These are phyloP conservation scores for Microctonus brassicae DNA, from an alignment of 2,888 invertebrate genomes.

Conservation along the genomic window DNA sequence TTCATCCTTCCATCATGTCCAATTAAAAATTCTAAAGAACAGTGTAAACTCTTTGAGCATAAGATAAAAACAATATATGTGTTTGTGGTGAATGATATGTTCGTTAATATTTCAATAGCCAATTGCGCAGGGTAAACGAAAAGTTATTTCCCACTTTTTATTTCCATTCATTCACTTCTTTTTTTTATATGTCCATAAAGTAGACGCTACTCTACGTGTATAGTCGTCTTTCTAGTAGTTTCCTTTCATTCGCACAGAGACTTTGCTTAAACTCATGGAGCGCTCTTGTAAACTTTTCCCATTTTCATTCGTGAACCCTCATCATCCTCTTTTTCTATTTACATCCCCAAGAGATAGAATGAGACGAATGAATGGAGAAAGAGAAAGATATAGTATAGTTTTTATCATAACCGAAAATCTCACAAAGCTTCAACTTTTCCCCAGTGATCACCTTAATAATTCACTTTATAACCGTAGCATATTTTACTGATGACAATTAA, in stretches of 20 bases:
- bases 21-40: slow-evolving; percentile 19
- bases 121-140: slow-evolving; percentile 18
- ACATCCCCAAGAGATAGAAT: neutral
- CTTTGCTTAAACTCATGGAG: slow-evolving; percentile 11
- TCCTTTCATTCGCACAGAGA: slow-evolving; percentile 18
- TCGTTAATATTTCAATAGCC: slow-evolving; percentile 18
- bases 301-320: slow-evolving; percentile 18
- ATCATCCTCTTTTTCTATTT: neutral
- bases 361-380: neutral
- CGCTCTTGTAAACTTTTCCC: slow-evolving; percentile 27
- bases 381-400: neutral
- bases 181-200: slow-evolving; percentile 11
- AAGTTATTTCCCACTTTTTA: slow-evolving; percentile 3
- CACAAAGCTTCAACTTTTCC: neutral
- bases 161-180: neutral
- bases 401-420: slow-evolving; percentile 6
- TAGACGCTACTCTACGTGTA: slow-evolving; percentile 14
- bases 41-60: slow-evolving; percentile 9
- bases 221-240: slow-evolving; percentile 13
- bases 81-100: slow-evolving; percentile 1
- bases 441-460: neutral
- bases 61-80: neutral
- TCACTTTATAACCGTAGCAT: neutral
- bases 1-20: slow-evolving; percentile 3
- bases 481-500: neutral